Conservation (phyloP, 2,113 vertebrate genomes). For the Ploceus nigricollis region DNA sequence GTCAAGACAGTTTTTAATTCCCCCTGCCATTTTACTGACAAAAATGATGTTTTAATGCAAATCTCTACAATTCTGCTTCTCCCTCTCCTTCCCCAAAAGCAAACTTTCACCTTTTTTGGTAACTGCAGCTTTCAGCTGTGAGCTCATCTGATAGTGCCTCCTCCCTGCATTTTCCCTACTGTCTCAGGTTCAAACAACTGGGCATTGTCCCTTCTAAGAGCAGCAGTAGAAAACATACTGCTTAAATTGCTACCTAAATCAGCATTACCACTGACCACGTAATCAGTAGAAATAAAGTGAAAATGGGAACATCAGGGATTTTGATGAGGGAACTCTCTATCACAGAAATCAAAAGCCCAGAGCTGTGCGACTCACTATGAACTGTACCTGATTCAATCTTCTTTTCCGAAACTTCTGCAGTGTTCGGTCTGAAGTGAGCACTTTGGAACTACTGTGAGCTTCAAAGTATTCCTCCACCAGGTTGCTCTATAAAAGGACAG, state of each 20-base stretch:
- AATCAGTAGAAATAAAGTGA: background rate
- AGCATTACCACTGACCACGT: accelerated
- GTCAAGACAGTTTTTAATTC: background rate
- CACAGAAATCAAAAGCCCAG: background rate
- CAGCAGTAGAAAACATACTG: background rate
- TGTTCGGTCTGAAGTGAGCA: conserved; percentile 91
- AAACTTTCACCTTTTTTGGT: background rate
- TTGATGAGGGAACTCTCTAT: background rate
- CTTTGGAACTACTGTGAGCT: conserved; percentile 94
- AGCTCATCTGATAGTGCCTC: background rate
- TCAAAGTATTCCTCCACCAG: conserved; percentile 95
- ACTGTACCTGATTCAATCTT: conserved; percentile 85
- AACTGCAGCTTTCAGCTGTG: background rate
- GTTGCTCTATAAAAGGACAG: conserved; percentile 70
- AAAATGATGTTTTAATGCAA: background rate
- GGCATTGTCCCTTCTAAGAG: background rate
- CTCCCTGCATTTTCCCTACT: background rate
- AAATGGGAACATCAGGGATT: background rate
- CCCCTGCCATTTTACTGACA: background rate
- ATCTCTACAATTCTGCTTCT: background rate
- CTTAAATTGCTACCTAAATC: background rate
- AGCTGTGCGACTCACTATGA: background rate
- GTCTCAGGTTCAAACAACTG: background rate
- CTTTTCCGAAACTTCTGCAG: conserved; percentile 86
- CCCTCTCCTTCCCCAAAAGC: background rate